These are phyloP conservation scores for Ceratosolen fusciceps DNA, from an alignment of 1,140 invertebrate genomes.

Conservation along the genomic window DNA sequence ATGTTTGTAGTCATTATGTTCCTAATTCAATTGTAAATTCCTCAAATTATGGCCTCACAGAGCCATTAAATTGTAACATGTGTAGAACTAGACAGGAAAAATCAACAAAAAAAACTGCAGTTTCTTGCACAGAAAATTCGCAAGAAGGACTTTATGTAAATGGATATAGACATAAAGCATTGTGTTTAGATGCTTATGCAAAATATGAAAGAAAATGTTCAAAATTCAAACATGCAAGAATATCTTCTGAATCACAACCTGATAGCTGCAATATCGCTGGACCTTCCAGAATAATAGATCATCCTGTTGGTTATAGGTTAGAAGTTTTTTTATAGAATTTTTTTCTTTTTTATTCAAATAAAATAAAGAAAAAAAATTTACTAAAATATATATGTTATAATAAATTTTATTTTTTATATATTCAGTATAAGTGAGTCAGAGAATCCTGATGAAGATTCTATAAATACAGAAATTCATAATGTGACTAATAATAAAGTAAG, in stretches of 20 bases:
- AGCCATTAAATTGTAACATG: slow-evolving; percentile 58
- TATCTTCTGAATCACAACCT: slow-evolving; percentile 51
- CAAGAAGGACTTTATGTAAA: slow-evolving; percentile 43
- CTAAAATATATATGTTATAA: background rate
- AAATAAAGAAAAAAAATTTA: background rate
- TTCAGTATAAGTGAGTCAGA: slow-evolving; percentile 54
- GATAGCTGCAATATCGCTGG: slow-evolving; percentile 62
- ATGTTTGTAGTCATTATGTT: slow-evolving; percentile 48
- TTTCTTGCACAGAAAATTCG: slow-evolving; percentile 48
- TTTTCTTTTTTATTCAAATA: background rate
- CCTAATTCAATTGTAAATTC: slow-evolving; percentile 51
- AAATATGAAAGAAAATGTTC: slow-evolving; percentile 56
- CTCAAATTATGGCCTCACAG: slow-evolving; percentile 52
- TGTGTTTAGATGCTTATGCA: slow-evolving; percentile 51
- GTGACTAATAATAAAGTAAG: slow-evolving; percentile 22
- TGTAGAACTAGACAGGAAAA: slow-evolving; percentile 57
- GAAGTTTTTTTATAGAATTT: slow-evolving; percentile 11
- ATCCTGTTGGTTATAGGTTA: slow-evolving; percentile 61
- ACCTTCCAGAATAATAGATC: slow-evolving; percentile 64
- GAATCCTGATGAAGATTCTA: slow-evolving; percentile 45
- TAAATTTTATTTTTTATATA: background rate
- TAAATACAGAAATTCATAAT: slow-evolving; percentile 42
- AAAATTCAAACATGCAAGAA: slow-evolving; percentile 43
- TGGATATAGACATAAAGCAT: slow-evolving; percentile 55
- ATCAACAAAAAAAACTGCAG: slow-evolving; percentile 47